These are phyloP conservation scores for Champsocephalus gunnari DNA, from an alignment of 2,797 vertebrate species.

Conservation along the genomic window DNA sequence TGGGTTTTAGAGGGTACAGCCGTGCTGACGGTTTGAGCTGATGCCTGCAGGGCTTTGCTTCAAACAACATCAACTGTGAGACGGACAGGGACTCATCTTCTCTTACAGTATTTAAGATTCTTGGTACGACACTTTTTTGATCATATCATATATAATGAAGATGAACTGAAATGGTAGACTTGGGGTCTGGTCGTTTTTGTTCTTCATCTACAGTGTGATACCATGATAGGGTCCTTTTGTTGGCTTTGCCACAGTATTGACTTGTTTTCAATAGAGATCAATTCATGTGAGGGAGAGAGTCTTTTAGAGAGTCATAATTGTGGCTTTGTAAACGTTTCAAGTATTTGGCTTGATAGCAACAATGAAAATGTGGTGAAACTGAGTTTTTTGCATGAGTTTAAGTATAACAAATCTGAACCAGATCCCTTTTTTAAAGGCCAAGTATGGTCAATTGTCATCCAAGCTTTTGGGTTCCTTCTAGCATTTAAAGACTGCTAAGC, in stretches of 20 bases:
- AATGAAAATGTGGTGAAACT: not conserved
- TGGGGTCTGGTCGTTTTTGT: not conserved
- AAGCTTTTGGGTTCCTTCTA: slow-evolving; percentile 25
- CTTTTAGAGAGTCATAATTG: not conserved
- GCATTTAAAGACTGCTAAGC: slow-evolving; percentile 21
- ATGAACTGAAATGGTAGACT: slow-evolving; percentile 20
- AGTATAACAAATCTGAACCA: not conserved
- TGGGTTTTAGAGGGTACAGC: slow-evolving; percentile 57
- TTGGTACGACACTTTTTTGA: slow-evolving; percentile 4
- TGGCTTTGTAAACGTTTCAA: not conserved
- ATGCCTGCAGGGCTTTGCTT: slow-evolving; percentile 64
- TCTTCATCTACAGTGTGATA: not conserved
- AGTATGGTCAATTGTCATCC: not conserved
- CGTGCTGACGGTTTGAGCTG: slow-evolving; percentile 60
- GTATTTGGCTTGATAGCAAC: not conserved
- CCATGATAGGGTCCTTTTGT: not conserved
- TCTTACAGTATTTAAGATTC: slow-evolving; percentile 41
- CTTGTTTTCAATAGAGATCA: slow-evolving; percentile 2
- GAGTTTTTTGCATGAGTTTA: not conserved
- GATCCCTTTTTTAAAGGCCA: not conserved
- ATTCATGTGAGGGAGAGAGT: not conserved
- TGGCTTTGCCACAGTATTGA: not conserved
- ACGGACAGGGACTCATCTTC: slow-evolving; percentile 48
- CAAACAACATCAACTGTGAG: slow-evolving; percentile 62
- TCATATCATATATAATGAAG: slow-evolving; percentile 20